Conservation (phyloP, 2,113 vertebrate genomes). For the Scomber colias region DNA sequence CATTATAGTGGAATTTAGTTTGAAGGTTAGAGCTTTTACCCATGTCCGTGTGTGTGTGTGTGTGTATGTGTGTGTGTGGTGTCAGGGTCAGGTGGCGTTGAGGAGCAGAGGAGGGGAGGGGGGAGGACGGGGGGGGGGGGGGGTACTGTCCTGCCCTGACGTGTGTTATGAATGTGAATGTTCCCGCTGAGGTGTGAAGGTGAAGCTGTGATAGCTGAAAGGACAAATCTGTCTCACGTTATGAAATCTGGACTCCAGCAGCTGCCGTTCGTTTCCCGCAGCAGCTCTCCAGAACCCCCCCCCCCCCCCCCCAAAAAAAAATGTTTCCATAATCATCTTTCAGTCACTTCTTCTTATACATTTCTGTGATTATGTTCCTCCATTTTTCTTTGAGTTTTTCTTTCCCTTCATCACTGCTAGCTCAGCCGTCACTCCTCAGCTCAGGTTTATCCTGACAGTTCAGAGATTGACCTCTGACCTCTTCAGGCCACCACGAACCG, state of each 20-base stretch:
- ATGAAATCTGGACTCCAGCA: too few species aligned
- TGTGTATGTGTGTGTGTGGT: conserved; percentile 20
- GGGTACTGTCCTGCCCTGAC: not conserved
- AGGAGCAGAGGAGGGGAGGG: too few species aligned
- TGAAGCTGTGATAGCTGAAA: conserved; percentile 11
- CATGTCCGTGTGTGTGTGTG: not conserved
- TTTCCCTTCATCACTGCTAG: too few species aligned
- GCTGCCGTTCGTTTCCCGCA: too few species aligned
- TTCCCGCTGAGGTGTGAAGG: conserved; percentile 31
- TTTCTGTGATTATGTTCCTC: too few species aligned
- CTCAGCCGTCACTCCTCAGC: not conserved
- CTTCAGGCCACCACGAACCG: not conserved
- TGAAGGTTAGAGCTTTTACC: conserved; percentile 32
- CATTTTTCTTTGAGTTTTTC: too few species aligned
- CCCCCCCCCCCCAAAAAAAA: too few species aligned
- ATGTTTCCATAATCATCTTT: too few species aligned
- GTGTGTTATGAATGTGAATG: conserved; percentile 12
- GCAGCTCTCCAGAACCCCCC: too few species aligned
- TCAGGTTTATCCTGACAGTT: not conserved
- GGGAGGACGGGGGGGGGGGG: not conserved
- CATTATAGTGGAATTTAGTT: conserved; percentile 14
- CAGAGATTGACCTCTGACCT: not conserved
- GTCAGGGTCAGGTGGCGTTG: not conserved
- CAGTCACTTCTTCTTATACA: too few species aligned
- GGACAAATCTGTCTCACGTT: not conserved